Percentiles rank a stretch among this genome's conserved stretches.
phyloP scores from a whole-genome alignment of 2,797 vertebrate species.

The Champsocephalus esox region DNA sequence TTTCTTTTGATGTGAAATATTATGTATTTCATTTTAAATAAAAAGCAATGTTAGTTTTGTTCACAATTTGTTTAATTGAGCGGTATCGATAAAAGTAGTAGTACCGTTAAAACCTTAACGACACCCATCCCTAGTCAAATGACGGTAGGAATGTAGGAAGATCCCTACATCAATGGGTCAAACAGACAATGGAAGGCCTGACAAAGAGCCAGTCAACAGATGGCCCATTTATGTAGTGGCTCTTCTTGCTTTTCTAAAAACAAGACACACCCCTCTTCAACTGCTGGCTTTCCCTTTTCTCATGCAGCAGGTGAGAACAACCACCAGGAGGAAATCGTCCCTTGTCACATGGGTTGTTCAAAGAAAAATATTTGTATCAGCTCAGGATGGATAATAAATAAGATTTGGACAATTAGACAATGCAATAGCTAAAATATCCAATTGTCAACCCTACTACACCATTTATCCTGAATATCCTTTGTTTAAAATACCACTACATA shows the following conservation, averaged over 20 bases:
- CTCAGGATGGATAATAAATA: not conserved
- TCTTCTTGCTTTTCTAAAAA: conserved; percentile 4
- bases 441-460: not conserved
- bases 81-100: too few relatives aligned
- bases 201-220: conserved; percentile 2
- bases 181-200: conserved; percentile 4
- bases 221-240: not conserved
- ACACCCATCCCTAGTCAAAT: too few relatives aligned
- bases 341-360: conserved; percentile 1
- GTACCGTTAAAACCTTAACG: too few relatives aligned
- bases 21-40: too few relatives aligned
- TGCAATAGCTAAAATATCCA: not conserved
- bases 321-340: conserved; percentile 25
- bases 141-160: not conserved
- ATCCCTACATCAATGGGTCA: not conserved
- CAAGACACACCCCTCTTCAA: not conserved
- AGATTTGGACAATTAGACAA: not conserved
- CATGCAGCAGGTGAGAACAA: conserved; percentile 3
- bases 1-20: too few relatives aligned
- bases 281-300: not conserved
- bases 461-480: not conserved
- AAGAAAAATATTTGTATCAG: not conserved
- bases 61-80: too few relatives aligned
- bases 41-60: too few relatives aligned
- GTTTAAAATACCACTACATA: not conserved